Percentiles rank a stretch among this genome's conserved stretches.
These are phyloP conservation scores for Sebastes baramenuke DNA, from an alignment of 2,797 vertebrate species.

Conservation along the genomic window DNA sequence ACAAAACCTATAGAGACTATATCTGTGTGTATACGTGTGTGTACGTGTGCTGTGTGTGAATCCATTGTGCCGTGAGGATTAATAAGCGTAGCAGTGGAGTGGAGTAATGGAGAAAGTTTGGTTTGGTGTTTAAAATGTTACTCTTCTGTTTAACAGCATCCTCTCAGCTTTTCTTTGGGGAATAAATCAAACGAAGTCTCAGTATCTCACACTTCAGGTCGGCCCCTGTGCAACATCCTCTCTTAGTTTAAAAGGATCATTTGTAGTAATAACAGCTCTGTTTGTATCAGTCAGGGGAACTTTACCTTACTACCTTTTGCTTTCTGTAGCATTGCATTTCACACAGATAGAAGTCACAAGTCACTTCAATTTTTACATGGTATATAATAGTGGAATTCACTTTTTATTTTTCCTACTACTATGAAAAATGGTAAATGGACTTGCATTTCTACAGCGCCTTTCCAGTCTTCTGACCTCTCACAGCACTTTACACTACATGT, in stretches of 20 bases:
- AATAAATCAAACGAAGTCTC: constrained; percentile 30
- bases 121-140: constrained; percentile 47
- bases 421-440: not conserved
- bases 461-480: too few species aligned
- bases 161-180: constrained; percentile 8
- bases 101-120: constrained; percentile 73
- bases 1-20: constrained; percentile 76
- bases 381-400: not conserved
- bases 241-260: constrained; percentile 27
- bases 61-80: constrained; percentile 50
- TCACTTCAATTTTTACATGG: not conserved
- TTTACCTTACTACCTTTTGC: not conserved
- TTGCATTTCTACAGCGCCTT: too few species aligned
- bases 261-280: constrained; percentile 18
- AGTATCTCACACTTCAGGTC: not conserved
- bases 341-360: not conserved
- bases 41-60: constrained; percentile 30
- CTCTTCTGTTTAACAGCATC: constrained; percentile 34
- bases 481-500: too few species aligned
- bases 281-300: constrained; percentile 3
- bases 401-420: not conserved
- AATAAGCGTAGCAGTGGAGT: constrained; percentile 39
- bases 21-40: constrained; percentile 35
- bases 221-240: not conserved
- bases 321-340: not conserved